Conservation (phyloP, 2,888 invertebrate species). For the Tetragonisca angustula region DNA sequence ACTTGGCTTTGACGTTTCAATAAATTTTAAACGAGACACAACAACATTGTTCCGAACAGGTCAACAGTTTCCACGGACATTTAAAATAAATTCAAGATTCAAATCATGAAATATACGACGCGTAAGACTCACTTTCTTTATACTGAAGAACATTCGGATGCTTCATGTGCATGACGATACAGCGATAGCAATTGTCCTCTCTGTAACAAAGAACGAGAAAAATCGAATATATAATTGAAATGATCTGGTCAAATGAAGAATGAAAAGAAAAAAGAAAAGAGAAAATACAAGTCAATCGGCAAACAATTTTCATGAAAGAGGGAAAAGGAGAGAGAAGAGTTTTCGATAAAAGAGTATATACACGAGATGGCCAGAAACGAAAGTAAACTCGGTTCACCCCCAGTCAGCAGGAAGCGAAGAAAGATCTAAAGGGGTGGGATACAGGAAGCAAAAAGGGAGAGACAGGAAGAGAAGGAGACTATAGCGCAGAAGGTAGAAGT, state of each 20-base stretch:
- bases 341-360: constrained; percentile 46
- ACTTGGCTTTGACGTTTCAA: too few species aligned
- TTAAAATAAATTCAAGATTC: background rate
- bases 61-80: background rate
- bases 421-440: background rate
- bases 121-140: constrained; percentile 90
- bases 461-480: constrained; percentile 45
- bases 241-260: too few species aligned
- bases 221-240: background rate
- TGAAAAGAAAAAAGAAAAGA: background rate
- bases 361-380: constrained; percentile 75
- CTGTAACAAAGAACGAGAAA: constrained; percentile 84
- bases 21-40: too few species aligned
- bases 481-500: constrained; percentile 60
- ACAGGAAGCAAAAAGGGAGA: constrained; percentile 20
- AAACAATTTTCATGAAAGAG: too few species aligned
- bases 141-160: constrained; percentile 92
- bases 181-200: constrained; percentile 88
- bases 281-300: too few species aligned
- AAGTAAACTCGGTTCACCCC: constrained; percentile 76
- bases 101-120: background rate
- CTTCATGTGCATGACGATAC: constrained; percentile 91
- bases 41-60: background rate
- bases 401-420: constrained; percentile 54
- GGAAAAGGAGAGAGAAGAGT: too few species aligned